Evolutionary conservation across 2,113 vertebrate species (phyloP).

Genomic region (Hemicordylus capensis): DNA sequence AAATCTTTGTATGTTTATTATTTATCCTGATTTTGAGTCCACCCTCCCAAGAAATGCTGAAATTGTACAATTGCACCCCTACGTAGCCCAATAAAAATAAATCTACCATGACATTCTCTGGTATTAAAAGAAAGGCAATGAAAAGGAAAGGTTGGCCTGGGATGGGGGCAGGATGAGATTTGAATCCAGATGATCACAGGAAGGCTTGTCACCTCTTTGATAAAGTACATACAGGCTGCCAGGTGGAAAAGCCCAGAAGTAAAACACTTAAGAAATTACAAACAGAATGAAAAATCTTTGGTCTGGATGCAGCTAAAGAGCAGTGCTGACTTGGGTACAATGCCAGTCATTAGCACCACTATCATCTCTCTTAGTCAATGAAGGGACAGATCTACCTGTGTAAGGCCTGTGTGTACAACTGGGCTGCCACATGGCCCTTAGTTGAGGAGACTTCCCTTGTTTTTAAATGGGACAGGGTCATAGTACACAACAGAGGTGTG

Average conservation of each 20-base stretch:
- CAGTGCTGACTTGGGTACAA: rapidly evolving
- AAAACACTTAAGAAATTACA: not conserved
- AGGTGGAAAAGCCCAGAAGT: not conserved
- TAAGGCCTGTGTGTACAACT: not conserved
- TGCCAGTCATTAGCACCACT: not conserved
- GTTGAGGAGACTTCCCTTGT: not conserved
- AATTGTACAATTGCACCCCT: not conserved
- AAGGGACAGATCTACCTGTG: not conserved
- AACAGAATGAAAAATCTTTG: not conserved
- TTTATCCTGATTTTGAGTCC: not conserved
- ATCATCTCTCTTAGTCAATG: not conserved
- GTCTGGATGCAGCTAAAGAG: not conserved
- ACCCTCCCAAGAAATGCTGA: not conserved
- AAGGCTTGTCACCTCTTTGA: not conserved
- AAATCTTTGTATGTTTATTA: not conserved
- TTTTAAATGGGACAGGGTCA: not conserved
- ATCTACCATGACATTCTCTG: not conserved
- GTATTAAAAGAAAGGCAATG: not conserved
- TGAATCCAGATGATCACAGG: not conserved
- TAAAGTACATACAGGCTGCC: not conserved
- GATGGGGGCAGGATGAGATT: not conserved
- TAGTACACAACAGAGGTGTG: not conserved
- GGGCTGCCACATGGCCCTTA: not conserved
- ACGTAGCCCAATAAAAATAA: not conserved
- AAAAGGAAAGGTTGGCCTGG: not conserved